Evolutionary conservation across 2,888 invertebrate genomes (phyloP).

Genomic region (Drosophila setosimentum): DNA sequence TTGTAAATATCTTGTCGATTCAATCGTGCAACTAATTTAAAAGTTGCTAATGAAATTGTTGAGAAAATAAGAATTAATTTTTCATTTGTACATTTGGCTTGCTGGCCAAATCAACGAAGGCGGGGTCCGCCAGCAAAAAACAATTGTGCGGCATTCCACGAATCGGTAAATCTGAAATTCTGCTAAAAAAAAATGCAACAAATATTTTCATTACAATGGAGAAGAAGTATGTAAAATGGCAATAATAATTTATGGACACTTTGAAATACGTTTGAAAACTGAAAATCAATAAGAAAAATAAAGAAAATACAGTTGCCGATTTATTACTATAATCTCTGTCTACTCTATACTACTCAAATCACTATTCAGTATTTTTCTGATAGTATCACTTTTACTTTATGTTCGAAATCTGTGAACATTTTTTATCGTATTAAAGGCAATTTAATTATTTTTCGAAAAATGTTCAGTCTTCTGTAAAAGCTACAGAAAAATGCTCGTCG

Average conservation of each 20-base stretch:
- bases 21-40: conserved; percentile 80
- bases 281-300: background rate
- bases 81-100: conserved; percentile 25
- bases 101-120: background rate
- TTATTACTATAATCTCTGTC: background rate
- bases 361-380: background rate
- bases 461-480: background rate
- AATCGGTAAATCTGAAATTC: background rate
- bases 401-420: background rate
- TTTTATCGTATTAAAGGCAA: background rate
- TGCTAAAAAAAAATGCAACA: background rate
- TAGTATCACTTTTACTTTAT: background rate
- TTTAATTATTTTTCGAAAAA: background rate
- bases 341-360: background rate
- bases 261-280: background rate
- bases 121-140: background rate
- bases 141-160: background rate
- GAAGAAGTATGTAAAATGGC: background rate
- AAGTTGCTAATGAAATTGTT: conserved; percentile 77
- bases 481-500: background rate
- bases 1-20: conserved; percentile 77
- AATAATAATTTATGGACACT: background rate
- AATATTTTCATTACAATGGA: background rate
- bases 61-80: conserved; percentile 55
- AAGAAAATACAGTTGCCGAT: background rate